Conservation (phyloP, 2,797 vertebrate genomes). For the Acanthiza pusilla region DNA sequence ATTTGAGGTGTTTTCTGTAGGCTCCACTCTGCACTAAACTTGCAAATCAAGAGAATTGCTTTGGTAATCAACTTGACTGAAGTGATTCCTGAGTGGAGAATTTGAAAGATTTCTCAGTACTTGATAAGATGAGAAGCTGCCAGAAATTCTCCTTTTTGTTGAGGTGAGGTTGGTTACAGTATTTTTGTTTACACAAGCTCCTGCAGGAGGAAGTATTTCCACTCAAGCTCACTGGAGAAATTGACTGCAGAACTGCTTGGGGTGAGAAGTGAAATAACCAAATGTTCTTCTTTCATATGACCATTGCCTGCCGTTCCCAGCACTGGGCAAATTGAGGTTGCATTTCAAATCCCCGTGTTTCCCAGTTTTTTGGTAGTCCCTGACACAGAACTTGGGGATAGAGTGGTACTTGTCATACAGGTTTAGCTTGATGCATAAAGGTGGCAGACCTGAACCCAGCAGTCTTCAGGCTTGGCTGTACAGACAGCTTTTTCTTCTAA, state of each 20-base stretch:
- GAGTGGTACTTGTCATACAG: not conserved
- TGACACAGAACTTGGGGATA: not conserved
- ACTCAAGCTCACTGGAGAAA: not conserved
- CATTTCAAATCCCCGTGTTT: not conserved
- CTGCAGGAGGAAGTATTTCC: not conserved
- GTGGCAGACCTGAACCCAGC: not conserved
- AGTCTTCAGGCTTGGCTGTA: not conserved
- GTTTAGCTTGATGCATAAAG: not conserved
- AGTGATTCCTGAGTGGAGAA: not conserved
- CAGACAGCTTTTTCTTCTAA: not conserved
- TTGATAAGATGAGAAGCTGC: not conserved
- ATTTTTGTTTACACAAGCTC: not conserved
- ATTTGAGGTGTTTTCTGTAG: not conserved
- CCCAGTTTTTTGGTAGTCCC: not conserved
- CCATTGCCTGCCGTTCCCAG: not conserved
- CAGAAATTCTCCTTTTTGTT: not conserved
- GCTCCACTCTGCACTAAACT: not conserved
- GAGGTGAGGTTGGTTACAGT: not conserved
- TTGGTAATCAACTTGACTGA: not conserved
- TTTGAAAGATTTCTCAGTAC: not conserved
- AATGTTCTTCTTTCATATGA: accelerated
- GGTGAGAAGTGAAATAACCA: not conserved
- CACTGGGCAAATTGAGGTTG: not conserved
- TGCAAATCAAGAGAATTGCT: not conserved
- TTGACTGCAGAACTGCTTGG: not conserved